Percentiles rank a stretch among this genome's conserved stretches.
These are phyloP conservation scores for Lathamus discolor DNA, from an alignment of 2,113 vertebrate genomes.

Conservation along the genomic window DNA sequence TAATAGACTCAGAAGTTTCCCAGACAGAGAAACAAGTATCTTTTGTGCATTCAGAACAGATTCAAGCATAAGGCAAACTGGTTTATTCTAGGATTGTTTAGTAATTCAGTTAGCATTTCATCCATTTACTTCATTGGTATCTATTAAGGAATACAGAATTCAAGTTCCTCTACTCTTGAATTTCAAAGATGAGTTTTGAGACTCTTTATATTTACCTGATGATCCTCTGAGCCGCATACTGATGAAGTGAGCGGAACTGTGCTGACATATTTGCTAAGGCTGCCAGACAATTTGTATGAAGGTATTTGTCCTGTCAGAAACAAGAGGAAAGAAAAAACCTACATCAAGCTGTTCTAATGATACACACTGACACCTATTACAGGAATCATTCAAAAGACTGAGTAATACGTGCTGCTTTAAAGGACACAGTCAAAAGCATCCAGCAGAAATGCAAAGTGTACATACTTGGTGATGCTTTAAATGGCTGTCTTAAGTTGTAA, in stretches of 20 bases:
- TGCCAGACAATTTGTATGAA: conserved; percentile 97
- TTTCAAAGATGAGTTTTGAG: background rate
- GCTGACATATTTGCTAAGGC: conserved; percentile 98
- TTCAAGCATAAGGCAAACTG: background rate
- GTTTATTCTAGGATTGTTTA: background rate
- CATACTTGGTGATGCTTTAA: background rate
- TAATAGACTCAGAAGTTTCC: background rate
- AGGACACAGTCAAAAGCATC: background rate
- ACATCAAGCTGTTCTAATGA: background rate
- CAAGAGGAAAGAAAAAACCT: background rate
- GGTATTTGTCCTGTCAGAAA: conserved; percentile 92
- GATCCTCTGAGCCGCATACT: conserved; percentile 97
- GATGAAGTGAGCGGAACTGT: conserved; percentile 95
- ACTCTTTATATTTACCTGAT: conserved; percentile 84
- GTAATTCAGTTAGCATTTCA: background rate
- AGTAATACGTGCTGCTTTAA: background rate
- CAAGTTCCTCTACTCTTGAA: background rate
- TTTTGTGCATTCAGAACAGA: background rate
- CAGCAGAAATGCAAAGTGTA: background rate
- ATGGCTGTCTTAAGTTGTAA: background rate
- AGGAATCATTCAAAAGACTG: background rate
- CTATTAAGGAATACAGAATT: background rate
- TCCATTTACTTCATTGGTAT: background rate
- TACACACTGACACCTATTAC: background rate
- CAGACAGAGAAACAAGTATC: background rate